Base-by-base conservation (phyloP, 2,888 invertebrate genomes). In the Endomychus coccineus region DNA sequence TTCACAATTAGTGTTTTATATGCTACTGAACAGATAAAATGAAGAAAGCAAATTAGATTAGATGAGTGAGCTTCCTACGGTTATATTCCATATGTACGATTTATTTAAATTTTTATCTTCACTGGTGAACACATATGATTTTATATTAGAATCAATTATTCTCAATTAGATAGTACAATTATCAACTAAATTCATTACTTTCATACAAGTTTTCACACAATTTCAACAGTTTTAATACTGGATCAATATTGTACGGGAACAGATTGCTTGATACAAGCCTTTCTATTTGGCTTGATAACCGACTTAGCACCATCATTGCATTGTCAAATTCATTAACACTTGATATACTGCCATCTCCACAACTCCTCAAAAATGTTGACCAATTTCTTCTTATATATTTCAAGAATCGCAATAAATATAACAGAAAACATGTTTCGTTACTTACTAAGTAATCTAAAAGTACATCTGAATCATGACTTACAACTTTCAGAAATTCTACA, bases 221-320 rank as follows among this genome's bases (percentile, higher is more conserved):
- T 61, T 86, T 86, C 46, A 91, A 68, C 52, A 90, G 69, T 63
- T 84, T 78, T 49, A 89, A 69, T 39, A 91, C 84, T 24, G 90
- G 90, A 53, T 82, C 85, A 55, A 91, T 90, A 62, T 91, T 90
- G 63, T 91, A 91, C 0, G 90, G 89, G 64, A 89, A 90, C 31
- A 89, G 66, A 48, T 85, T 80, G 55, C 82, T 82, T 0, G 85
- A 80, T 4, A 90, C 89, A 49, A 90, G 68, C 55, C 86, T 74
- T 50, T 83, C 83, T 46, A 91, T 87, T 55, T 88, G 83, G 50
- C 83, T 70, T 48, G 86, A 74, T 39, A 91, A 69, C 34, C 84
- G 71, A 55, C 84, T 86, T 17, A 91, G 66, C 32, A 89, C 84
- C 41, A 81, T 75, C 87, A 90, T 89, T 1, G 85, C 85, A 56